Evolutionary conservation across 2,113 vertebrate species (phyloP).

Genomic region (Elgaria multicarinata): DNA sequence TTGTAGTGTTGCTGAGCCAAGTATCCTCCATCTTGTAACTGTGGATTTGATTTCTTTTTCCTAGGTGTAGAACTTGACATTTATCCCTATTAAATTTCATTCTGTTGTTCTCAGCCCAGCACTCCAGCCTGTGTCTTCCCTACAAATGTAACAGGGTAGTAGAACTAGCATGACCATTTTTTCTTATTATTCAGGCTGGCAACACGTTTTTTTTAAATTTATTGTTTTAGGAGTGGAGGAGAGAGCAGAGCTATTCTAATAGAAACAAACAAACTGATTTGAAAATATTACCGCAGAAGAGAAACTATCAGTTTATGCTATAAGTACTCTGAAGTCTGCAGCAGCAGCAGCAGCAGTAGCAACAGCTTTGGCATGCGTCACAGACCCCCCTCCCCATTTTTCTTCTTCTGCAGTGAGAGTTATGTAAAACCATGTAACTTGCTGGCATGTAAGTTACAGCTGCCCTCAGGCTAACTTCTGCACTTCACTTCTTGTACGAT

Average conservation of each 20-base stretch:
- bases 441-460: slow-evolving; percentile 24
- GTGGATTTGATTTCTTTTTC: too few species aligned
- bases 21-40: too few species aligned
- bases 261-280: neutral
- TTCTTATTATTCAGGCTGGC: neutral
- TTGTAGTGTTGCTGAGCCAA: too few species aligned
- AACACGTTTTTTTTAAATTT: neutral
- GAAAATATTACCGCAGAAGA: neutral
- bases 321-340: neutral
- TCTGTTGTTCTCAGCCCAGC: too few species aligned
- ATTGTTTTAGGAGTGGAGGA: neutral
- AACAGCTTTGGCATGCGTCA: neutral
- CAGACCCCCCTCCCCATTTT: neutral
- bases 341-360: neutral
- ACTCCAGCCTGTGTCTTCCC: neutral
- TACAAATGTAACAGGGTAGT: too few species aligned
- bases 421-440: slow-evolving; percentile 33
- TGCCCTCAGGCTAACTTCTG: slow-evolving; percentile 21
- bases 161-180: neutral
- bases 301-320: neutral
- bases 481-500: slow-evolving; percentile 10
- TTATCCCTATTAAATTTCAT: too few species aligned
- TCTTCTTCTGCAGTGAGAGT: neutral
- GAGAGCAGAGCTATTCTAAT: neutral
- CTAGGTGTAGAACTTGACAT: too few species aligned